Conservation (phyloP, 2,797 vertebrate genomes). For the Tenualosa thibaudeaui region DNA sequence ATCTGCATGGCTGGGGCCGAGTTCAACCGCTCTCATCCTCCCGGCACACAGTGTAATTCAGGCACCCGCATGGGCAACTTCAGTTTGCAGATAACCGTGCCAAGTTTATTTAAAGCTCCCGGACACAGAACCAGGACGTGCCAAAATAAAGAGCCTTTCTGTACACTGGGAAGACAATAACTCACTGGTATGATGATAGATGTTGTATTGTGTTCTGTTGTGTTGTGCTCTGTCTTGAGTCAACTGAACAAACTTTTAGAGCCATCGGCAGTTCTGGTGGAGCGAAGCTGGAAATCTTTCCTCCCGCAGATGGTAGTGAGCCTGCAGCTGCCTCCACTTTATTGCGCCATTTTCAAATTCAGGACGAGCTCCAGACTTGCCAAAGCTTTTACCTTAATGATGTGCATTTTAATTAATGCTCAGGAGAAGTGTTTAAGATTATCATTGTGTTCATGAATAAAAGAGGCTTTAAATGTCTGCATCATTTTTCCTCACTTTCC, state of each 20-base stretch:
- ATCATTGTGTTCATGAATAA: slow-evolving; percentile 32
- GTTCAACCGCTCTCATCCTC: not conserved
- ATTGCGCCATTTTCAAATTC: not conserved
- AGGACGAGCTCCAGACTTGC: not conserved
- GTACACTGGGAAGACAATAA: not conserved
- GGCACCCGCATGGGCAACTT: not conserved
- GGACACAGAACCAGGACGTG: slow-evolving; percentile 1
- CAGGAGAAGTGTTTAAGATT: slow-evolving; percentile 33
- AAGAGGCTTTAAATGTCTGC: slow-evolving; percentile 41
- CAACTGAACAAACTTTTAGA: not conserved
- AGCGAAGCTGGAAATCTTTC: not conserved
- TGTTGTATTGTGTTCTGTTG: not conserved
- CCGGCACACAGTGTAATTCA: not conserved
- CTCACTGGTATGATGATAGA: not conserved
- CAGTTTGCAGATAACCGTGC: not conserved
- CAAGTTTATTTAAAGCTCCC: not conserved
- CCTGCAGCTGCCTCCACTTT: not conserved
- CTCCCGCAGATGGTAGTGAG: not conserved
- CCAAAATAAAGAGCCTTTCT: not conserved
- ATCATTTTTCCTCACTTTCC: not conserved
- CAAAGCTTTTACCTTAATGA: slow-evolving; percentile 20
- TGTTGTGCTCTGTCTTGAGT: not conserved
- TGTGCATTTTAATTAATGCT: slow-evolving; percentile 31
- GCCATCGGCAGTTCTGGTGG: not conserved
- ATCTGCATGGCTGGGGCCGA: not conserved